Evolutionary conservation across 2,113 vertebrate species (phyloP), one percentile per base, ranked within the genome.

Genomic region (Macroglossus sobrinus): DNA sequence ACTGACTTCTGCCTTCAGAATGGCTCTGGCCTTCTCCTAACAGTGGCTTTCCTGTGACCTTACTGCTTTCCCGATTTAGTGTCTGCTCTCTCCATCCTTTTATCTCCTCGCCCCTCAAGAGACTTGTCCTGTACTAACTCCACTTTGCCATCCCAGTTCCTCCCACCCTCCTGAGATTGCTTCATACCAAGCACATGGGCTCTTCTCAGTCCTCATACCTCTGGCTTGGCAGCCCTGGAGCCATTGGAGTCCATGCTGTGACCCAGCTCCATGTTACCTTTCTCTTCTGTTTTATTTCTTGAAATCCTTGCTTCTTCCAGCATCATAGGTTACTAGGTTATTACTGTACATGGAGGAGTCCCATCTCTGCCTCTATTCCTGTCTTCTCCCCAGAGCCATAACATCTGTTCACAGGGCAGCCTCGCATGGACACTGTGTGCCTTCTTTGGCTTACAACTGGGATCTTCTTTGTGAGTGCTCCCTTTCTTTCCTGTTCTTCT

Each of bases 231-330:
- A 57, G 45, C 18, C 38, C n/a, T 61, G 43, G 16, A 38, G 18
- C 55, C 64, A 66, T 50, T 81, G 79, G 21, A 43, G 18, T 26
- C 16, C 10, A 2, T 43, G 28, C 47, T n/a, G 5, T 47, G 12
- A 40, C 11, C 53, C 35, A 40, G 26, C 24, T 14, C 4, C 33
- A 0, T 14, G 40, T 43, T 63, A 2, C 61, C 57, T 76, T 69
- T 68, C 38, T 95, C 6, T 84, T 68, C 38, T 26, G 4, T 55
- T 63, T 95, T 64, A 22, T 93, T 66, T 90, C 45, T 84, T 24
- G 74, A n/a, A 35, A 33, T 40, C 66, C 10, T 43, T 91, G 38
- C 43, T 75, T 43, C 63, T 57, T 64, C 68, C 35, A 66, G 21
- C 24, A 63, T 89, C 2, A 4, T 35, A 76, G 87, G 10, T 63